Evolutionary conservation across 2,888 invertebrate genomes (phyloP), one percentile per base, ranked within the genome.

Genomic region (Phyllotreta striolata): DNA sequence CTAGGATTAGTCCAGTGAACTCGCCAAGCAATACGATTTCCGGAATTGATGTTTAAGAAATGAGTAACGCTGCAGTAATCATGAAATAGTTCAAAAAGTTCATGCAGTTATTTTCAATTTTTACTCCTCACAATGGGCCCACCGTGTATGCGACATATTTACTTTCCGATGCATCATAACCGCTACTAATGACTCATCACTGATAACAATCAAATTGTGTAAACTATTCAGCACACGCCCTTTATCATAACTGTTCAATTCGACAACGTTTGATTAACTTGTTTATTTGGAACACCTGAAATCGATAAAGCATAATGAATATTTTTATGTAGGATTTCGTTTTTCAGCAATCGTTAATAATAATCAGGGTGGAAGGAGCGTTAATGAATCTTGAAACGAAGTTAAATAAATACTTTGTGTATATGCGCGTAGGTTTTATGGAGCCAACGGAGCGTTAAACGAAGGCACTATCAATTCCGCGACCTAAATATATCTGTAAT

Each of bases 401-500:
- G 24, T 24, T n/a, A 24, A 24, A 24, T 24, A 24, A 24, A 24
- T 4, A 24, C 24, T 24, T 24, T 24, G 24, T 24, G 24, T 24
- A 24, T 24, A 24, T n/a, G n/a, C 24, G 24, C 24, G 24, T 24
- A 24, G 24, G 24, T 24, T 24, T 24, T 9, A 47, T n/a, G 14
- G 13, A 47, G 47, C 47, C 47, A 47, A 14, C 44, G 4, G 44
- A 44, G 14, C 49, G 37, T 49, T 49, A 52, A 52, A 37, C 12
- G 14, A 52, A 52, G 52, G 38, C 38, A 39, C 37, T 52, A 38
- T 52, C 13, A 52, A 38, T 52, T 39, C 39, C 38, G 9, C 39
- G 39, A 52, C 52, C 52, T 52, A 52, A 51, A 59, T 49, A 51
- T 49, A 51, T 35, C 40, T 12, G 13, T 51, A 59, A 59, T 47